Conservation (phyloP, 35 echinoderm and acorn worm genomes). For the Apostichopus californicus region DNA sequence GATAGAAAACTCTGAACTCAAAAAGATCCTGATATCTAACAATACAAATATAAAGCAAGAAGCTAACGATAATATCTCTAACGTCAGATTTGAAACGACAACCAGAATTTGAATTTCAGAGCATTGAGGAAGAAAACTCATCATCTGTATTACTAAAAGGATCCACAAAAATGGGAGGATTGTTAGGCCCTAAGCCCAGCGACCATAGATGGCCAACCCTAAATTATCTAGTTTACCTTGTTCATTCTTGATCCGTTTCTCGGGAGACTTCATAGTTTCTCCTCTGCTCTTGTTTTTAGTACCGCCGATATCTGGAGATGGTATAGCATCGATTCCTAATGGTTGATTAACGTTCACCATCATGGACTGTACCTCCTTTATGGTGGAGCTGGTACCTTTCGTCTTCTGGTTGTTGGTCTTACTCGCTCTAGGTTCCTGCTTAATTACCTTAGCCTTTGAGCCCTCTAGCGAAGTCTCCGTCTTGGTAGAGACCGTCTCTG, state of each 20-base stretch:
- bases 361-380: conserved; percentile 81
- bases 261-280: neutral
- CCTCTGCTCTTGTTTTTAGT: conserved; percentile 2
- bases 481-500: neutral
- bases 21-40: too few relatives aligned
- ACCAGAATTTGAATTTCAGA: too few relatives aligned
- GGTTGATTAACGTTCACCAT: conserved; percentile 92
- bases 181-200: too few relatives aligned
- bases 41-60: too few relatives aligned
- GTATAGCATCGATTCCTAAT: conserved; percentile 91
- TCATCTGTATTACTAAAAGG: too few relatives aligned
- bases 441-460: neutral
- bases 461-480: neutral
- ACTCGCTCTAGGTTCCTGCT: neutral
- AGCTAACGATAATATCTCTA: too few relatives aligned
- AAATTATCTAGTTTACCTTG: neutral
- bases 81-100: too few relatives aligned
- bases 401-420: neutral
- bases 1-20: neutral
- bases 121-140: too few relatives aligned
- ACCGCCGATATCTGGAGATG: conserved; percentile 82
- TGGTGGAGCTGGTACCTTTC: neutral
- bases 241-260: neutral
- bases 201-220: too few relatives aligned
- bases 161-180: too few relatives aligned